These are phyloP conservation scores for Macaria notata DNA, from an alignment of 2,888 invertebrate species.

Conservation along the genomic window DNA sequence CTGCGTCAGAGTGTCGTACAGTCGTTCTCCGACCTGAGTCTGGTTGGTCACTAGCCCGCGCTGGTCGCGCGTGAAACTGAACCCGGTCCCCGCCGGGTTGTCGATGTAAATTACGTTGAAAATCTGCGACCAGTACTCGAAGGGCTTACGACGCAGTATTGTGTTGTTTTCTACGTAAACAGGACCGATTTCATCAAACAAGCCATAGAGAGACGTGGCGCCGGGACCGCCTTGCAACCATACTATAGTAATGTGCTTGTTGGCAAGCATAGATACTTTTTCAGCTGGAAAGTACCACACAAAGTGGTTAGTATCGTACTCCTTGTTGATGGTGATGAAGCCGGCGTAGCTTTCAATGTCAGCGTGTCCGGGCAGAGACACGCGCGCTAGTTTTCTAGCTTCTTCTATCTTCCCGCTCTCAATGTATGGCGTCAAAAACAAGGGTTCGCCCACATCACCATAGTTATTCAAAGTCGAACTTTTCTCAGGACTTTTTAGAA, in stretches of 20 bases:
- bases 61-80: constrained; percentile 91
- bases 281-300: constrained; percentile 95
- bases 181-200: constrained; percentile 93
- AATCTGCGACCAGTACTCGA: constrained; percentile 88
- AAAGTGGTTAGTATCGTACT: constrained; percentile 90
- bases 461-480: neutral
- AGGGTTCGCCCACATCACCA: constrained; percentile 49
- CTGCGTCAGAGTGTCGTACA: constrained; percentile 89
- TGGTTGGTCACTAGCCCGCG: constrained; percentile 90
- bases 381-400: constrained; percentile 67
- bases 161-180: constrained; percentile 51
- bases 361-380: constrained; percentile 80
- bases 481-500: neutral
- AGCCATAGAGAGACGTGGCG: constrained; percentile 88
- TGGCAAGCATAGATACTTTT: neutral
- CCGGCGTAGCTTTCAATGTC: constrained; percentile 88
- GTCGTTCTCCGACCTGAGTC: constrained; percentile 89
- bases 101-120: constrained; percentile 94
- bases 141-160: constrained; percentile 73
- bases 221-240: constrained; percentile 95
- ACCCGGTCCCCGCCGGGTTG: constrained; percentile 96
- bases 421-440: constrained; percentile 89
- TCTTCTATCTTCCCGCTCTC: constrained; percentile 86
- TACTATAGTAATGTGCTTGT: constrained; percentile 83
- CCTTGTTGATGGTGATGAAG: constrained; percentile 91